Evolutionary conservation across 2,888 invertebrate genomes (phyloP).

Genomic region (Lasioglossum lativentre): DNA sequence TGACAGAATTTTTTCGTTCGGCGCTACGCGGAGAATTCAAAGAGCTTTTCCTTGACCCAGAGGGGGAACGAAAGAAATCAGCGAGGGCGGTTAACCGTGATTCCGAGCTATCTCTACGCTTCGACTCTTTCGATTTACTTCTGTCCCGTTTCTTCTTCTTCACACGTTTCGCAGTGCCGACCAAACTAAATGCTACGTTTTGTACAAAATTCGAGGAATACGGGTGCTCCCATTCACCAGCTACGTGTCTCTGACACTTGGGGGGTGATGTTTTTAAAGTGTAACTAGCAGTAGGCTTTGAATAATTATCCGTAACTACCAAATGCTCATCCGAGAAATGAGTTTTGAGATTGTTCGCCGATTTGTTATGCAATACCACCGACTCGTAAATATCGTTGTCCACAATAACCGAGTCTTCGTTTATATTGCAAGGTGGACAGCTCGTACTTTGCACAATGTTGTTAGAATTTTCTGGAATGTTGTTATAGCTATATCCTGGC

Average conservation of each 20-base stretch:
- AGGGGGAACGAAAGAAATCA: conserved; percentile 83
- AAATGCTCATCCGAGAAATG: conserved; percentile 67
- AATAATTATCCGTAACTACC: conserved; percentile 62
- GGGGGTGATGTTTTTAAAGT: conserved; percentile 58
- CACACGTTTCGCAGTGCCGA: conserved; percentile 79
- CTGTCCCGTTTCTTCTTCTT: conserved; percentile 81
- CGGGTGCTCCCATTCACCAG: conserved; percentile 70
- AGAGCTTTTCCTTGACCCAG: conserved; percentile 82
- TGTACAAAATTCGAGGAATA: conserved; percentile 77
- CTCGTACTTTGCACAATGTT: conserved; percentile 55
- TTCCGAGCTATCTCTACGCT: conserved; percentile 82
- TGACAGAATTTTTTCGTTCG: conserved; percentile 79
- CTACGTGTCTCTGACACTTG: conserved; percentile 54
- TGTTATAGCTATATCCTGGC: conserved; percentile 69
- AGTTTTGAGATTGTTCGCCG: conserved; percentile 62
- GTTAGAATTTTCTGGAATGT: conserved; percentile 70
- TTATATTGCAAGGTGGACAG: conserved; percentile 60
- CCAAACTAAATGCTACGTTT: conserved; percentile 78
- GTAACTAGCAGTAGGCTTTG: conserved; percentile 49
- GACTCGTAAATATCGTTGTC: conserved; percentile 73
- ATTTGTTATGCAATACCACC: conserved; percentile 65
- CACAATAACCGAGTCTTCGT: conserved; percentile 67
- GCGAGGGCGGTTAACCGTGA: conserved; percentile 80
- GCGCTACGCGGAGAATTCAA: conserved; percentile 75
- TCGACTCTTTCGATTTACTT: conserved; percentile 82